phyloP scores from a whole-genome alignment of 2,797 vertebrate species.

The Artibeus jamaicensis region DNA sequence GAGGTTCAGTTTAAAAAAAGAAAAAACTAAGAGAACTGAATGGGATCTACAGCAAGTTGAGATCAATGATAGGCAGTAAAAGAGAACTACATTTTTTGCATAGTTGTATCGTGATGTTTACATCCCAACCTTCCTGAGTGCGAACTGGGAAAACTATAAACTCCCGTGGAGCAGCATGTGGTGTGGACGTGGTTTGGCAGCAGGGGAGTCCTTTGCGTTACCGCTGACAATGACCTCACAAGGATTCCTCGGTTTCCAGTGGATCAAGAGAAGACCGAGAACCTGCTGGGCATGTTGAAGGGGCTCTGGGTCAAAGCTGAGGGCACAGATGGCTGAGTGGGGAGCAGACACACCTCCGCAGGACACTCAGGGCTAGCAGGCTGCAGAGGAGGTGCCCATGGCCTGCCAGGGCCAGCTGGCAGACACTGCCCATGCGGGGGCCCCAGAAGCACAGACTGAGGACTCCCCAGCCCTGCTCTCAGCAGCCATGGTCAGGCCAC shows the following conservation, averaged over 20 bases:
- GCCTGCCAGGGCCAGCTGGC: background rate
- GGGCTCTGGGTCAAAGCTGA: background rate
- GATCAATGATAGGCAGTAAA: background rate
- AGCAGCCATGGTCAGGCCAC: too few species aligned
- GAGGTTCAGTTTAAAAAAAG: background rate
- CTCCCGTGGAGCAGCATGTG: background rate
- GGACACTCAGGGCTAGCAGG: background rate
- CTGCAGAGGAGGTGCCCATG: background rate
- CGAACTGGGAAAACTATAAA: background rate
- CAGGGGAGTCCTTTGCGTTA: background rate
- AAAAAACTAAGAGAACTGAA: background rate
- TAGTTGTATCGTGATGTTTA: background rate
- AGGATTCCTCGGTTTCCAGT: background rate
- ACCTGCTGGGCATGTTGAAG: background rate
- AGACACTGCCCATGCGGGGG: background rate
- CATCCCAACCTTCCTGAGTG: background rate
- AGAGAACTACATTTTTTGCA: background rate
- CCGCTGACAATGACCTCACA: background rate
- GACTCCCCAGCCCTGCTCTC: background rate
- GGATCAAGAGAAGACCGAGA: background rate
- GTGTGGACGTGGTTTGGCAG: background rate
- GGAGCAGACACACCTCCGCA: background rate
- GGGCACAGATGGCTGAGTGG: background rate
- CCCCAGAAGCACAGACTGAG: background rate
- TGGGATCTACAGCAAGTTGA: background rate